A percentile compares a stretch with the other conserved stretches of the same genome.
Evolutionary conservation across 2,797 vertebrate genomes (phyloP).

Genomic region (Sebastiscus tertius): DNA sequence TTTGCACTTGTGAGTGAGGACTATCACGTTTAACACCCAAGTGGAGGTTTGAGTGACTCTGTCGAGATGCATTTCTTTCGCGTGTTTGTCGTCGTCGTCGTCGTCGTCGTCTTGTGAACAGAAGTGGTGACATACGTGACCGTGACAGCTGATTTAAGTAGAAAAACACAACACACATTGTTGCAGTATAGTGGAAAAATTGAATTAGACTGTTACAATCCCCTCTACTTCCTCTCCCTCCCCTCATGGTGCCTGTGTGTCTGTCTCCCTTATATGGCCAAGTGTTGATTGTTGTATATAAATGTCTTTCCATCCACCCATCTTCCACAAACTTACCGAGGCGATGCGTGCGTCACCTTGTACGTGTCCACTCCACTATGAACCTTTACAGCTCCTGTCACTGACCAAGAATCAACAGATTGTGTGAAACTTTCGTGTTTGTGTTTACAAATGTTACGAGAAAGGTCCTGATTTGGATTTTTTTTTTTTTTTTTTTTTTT

Average conservation of each 20-base stretch:
- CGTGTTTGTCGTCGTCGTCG: slow-evolving; percentile 61
- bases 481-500: background rate
- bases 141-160: slow-evolving; percentile 67
- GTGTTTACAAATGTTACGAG: slow-evolving; percentile 64
- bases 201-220: slow-evolving; percentile 81
- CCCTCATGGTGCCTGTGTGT: slow-evolving; percentile 67
- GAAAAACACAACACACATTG: slow-evolving; percentile 56
- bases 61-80: slow-evolving; percentile 70
- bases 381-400: slow-evolving; percentile 42
- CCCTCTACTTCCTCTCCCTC: slow-evolving; percentile 30
- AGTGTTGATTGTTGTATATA: slow-evolving; percentile 67
- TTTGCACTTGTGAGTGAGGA: slow-evolving; percentile 73
- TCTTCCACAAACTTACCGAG: slow-evolving; percentile 38
- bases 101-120: slow-evolving; percentile 60
- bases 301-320: slow-evolving; percentile 52
- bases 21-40: slow-evolving; percentile 64
- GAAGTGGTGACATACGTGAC: slow-evolving; percentile 73
- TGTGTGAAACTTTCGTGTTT: slow-evolving; percentile 54
- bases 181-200: slow-evolving; percentile 71
- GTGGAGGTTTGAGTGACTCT: slow-evolving; percentile 71
- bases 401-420: slow-evolving; percentile 60
- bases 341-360: slow-evolving; percentile 37
- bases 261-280: slow-evolving; percentile 62
- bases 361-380: slow-evolving; percentile 32
- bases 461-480: slow-evolving; percentile 43